Conservation (phyloP, 2,797 vertebrate species). For the Urocyon cinereoargenteus region DNA sequence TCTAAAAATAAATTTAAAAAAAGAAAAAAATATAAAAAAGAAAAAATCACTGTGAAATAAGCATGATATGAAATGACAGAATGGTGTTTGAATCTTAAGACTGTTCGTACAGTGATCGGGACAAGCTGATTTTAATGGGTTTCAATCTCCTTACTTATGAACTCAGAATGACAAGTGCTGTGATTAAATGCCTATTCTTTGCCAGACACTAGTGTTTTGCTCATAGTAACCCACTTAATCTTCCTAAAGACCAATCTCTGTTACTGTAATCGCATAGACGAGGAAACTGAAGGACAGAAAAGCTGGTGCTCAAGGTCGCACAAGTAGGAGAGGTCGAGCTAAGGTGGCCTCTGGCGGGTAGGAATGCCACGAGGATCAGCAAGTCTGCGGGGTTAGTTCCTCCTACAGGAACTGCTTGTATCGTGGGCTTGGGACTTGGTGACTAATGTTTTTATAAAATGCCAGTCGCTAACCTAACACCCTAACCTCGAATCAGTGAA, state of each 20-base stretch:
- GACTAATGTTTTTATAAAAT: not conserved
- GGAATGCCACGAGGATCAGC: not conserved
- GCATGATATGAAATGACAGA: not conserved
- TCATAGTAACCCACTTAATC: not conserved
- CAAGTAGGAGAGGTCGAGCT: not conserved
- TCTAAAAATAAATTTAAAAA: too few species aligned
- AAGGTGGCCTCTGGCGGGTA: not conserved
- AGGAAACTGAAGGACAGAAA: not conserved
- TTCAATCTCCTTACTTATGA: not conserved
- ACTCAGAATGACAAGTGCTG: not conserved
- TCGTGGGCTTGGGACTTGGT: not conserved
- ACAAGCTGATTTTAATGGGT: not conserved
- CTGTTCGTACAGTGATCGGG: not conserved
- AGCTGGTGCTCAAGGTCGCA: not conserved
- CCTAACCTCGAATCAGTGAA: not conserved
- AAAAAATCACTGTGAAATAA: not conserved
- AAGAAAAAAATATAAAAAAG: too few species aligned
- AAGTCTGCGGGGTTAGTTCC: not conserved
- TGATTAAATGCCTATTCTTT: not conserved
- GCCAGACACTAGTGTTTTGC: not conserved
- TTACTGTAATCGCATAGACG: not conserved
- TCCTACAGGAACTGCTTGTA: not conserved
- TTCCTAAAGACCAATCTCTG: not conserved
- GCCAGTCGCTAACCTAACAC: not conserved
- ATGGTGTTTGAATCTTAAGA: not conserved